Conservation (phyloP, 2,888 invertebrate species). For the Selenia dentaria region DNA sequence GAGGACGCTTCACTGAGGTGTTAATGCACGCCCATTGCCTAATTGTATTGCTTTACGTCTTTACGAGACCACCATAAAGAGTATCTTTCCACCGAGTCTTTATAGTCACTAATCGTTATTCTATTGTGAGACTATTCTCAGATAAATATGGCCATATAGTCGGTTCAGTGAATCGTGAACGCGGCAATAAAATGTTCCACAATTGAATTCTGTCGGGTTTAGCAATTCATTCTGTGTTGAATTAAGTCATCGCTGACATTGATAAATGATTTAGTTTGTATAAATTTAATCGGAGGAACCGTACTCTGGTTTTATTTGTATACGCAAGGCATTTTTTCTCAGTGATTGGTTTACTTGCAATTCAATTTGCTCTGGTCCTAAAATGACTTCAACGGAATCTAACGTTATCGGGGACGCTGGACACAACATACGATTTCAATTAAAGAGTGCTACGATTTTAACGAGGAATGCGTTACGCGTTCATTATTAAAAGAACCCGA, state of each 20-base stretch:
- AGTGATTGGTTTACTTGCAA: constrained; percentile 36
- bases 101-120: constrained; percentile 72
- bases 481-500: constrained; percentile 58
- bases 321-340: neutral
- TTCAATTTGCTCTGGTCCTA: constrained; percentile 52
- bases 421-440: constrained; percentile 83
- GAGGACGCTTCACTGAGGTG: constrained; percentile 68
- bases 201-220: constrained; percentile 38
- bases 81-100: constrained; percentile 58
- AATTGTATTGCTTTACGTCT: constrained; percentile 77
- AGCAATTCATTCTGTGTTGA: constrained; percentile 40
- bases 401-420: constrained; percentile 69
- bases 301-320: constrained; percentile 8
- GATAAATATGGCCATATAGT: constrained; percentile 51
- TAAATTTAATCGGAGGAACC: constrained; percentile 14
- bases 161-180: constrained; percentile 41
- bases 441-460: constrained; percentile 75
- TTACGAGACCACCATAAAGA: constrained; percentile 66
- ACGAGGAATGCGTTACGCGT: constrained; percentile 66
- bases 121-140: constrained; percentile 52
- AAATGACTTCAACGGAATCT: constrained; percentile 49
- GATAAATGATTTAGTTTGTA: constrained; percentile 18
- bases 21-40: constrained; percentile 80
- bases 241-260: constrained; percentile 35
- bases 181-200: constrained; percentile 47